These are phyloP conservation scores for Thalassoma bifasciatum DNA, from an alignment of 2,113 vertebrate genomes.

Conservation along the genomic window DNA sequence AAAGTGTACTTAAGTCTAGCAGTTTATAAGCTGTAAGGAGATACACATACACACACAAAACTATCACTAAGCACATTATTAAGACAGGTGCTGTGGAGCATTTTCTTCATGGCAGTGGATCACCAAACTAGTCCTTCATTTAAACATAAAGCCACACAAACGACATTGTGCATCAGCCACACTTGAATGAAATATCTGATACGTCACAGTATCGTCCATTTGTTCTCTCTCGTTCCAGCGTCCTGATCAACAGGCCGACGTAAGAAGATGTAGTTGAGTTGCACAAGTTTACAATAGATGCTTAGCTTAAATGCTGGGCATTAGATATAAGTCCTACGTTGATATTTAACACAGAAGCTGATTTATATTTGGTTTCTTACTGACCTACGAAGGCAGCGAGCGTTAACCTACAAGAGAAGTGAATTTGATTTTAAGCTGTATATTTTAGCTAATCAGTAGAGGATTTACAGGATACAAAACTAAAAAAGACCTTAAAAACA, in stretches of 20 bases:
- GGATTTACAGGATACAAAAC: neutral
- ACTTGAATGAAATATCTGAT: neutral
- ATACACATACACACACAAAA: neutral
- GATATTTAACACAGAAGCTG: constrained; percentile 20
- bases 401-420: neutral
- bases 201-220: constrained; percentile 14
- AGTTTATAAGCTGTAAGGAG: constrained; percentile 23
- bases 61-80: constrained; percentile 17
- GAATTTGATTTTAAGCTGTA: neutral
- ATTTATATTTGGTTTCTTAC: neutral
- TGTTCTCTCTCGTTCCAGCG: constrained; percentile 13
- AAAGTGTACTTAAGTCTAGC: neutral
- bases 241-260: constrained; percentile 27
- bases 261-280: neutral
- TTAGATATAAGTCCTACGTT: neutral
- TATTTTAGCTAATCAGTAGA: neutral
- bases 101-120: constrained; percentile 60
- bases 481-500: neutral
- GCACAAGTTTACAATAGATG: constrained; percentile 23
- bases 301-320: constrained; percentile 8
- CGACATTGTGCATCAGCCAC: constrained; percentile 12
- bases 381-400: constrained; percentile 12
- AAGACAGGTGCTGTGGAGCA: constrained; percentile 9
- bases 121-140: constrained; percentile 37
- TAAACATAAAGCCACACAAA: constrained; percentile 13